Conservation (phyloP, 2,113 vertebrate genomes). For the Phyllopteryx taeniolatus region DNA sequence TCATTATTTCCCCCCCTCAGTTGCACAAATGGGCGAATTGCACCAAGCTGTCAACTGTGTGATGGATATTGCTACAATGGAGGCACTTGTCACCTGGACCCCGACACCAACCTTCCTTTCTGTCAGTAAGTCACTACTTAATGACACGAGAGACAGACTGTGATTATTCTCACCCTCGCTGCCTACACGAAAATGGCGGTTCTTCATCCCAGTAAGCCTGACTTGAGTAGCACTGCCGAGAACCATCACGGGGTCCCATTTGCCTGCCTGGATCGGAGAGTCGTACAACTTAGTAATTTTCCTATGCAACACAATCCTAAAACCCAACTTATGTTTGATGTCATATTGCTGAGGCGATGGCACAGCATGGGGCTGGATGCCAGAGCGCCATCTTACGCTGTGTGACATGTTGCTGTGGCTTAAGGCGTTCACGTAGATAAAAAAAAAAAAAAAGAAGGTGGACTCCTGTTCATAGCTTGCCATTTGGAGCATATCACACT, state of each 20-base stretch:
- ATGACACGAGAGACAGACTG: conserved; percentile 41
- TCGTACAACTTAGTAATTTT: conserved; percentile 34
- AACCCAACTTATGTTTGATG: conserved; percentile 55
- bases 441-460: conserved; percentile 32
- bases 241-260: conserved; percentile 29
- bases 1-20: conserved; percentile 71
- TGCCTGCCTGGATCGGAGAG: conserved; percentile 15
- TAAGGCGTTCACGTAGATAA: conserved; percentile 51
- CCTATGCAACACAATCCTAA: conserved; percentile 38
- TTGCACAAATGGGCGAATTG: conserved; percentile 95
- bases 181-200: conserved; percentile 40
- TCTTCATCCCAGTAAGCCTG: conserved; percentile 35
- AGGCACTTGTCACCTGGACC: conserved; percentile 94
- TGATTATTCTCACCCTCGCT: conserved; percentile 42
- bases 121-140: conserved; percentile 91
- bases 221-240: conserved; percentile 28
- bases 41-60: conserved; percentile 94
- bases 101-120: conserved; percentile 90
- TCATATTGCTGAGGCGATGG: conserved; percentile 31
- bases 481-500: conserved; percentile 48
- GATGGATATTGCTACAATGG: conserved; percentile 98
- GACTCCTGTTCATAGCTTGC: conserved; percentile 47
- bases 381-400: conserved; percentile 35
- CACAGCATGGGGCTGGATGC: conserved; percentile 49
- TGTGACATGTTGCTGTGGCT: conserved; percentile 51